A percentile compares a stretch with the other conserved stretches of the same genome.
Conservation (phyloP, 1,140 invertebrate species). For the Camponotus pennsylvanicus region DNA sequence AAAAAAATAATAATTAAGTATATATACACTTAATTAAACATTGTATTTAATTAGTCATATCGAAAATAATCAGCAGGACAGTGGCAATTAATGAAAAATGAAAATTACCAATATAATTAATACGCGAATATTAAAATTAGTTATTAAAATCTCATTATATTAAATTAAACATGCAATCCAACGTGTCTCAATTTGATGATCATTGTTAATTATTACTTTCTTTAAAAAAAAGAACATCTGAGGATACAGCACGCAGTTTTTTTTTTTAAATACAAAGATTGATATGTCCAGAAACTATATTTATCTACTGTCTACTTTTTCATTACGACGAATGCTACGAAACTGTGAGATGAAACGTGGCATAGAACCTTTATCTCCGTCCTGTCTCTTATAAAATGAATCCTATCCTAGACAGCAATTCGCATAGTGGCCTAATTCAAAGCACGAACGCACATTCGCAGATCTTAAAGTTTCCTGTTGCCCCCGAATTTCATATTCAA, state of each 20-base stretch:
- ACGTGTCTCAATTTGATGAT: background rate
- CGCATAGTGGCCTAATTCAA: slow-evolving; percentile 50
- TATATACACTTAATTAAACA: no score
- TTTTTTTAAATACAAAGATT: background rate
- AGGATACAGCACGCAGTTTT: background rate
- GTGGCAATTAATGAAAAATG: background rate
- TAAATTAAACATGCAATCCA: background rate
- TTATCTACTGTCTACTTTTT: slow-evolving; percentile 7
- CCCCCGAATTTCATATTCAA: slow-evolving; percentile 50
- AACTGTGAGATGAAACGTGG: background rate
- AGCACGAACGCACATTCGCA: slow-evolving; percentile 37
- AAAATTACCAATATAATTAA: background rate
- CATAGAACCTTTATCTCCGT: slow-evolving; percentile 33
- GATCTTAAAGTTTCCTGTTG: slow-evolving; percentile 53
- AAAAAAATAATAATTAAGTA: no score
- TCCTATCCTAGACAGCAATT: background rate
- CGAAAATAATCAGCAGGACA: background rate
- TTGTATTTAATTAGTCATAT: no score
- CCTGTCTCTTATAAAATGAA: slow-evolving; percentile 34
- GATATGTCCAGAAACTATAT: background rate
- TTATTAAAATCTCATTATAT: background rate
- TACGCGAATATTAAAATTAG: background rate
- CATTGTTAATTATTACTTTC: background rate
- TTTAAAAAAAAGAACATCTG: background rate
- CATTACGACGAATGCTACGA: slow-evolving; percentile 28